These are phyloP conservation scores for Montipora sp. DNA, from an alignment of 64 coral and sea anemone species.

Conservation along the genomic window DNA sequence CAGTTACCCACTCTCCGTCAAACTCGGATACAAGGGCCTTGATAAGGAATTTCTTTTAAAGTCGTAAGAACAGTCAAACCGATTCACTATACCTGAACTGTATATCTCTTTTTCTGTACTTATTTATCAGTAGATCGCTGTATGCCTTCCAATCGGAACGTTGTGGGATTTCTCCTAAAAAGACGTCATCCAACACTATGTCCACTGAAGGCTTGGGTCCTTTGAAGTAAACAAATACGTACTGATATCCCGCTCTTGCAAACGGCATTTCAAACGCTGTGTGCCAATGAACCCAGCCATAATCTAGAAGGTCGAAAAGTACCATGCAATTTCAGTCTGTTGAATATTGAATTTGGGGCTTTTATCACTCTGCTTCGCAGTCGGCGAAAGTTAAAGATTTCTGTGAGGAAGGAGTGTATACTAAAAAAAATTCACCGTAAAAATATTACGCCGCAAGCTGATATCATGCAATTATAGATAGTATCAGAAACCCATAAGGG, in stretches of 20 bases:
- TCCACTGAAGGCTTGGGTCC: constrained; percentile 78
- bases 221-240: constrained; percentile 86
- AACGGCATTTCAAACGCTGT: constrained; percentile 78
- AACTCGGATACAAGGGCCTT: no score
- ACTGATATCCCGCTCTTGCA: constrained; percentile 56
- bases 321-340: no score
- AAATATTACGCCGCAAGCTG: no score
- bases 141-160: constrained; percentile 62
- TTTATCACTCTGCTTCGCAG: no score
- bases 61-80: background rate
- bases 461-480: no score
- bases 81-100: constrained; percentile 44
- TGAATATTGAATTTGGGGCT: no score
- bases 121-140: constrained; percentile 73
- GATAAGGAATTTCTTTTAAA: no score
- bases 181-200: constrained; percentile 75
- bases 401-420: no score
- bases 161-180: constrained; percentile 69
- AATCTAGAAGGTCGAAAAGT: constrained; percentile 38
- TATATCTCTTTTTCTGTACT: constrained; percentile 71
- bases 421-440: no score
- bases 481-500: no score
- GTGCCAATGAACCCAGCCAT: constrained; percentile 83
- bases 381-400: no score
- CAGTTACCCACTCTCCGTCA: no score